Conservation (phyloP, 2,888 invertebrate genomes). For the Sphaerophoria rueppellii region DNA sequence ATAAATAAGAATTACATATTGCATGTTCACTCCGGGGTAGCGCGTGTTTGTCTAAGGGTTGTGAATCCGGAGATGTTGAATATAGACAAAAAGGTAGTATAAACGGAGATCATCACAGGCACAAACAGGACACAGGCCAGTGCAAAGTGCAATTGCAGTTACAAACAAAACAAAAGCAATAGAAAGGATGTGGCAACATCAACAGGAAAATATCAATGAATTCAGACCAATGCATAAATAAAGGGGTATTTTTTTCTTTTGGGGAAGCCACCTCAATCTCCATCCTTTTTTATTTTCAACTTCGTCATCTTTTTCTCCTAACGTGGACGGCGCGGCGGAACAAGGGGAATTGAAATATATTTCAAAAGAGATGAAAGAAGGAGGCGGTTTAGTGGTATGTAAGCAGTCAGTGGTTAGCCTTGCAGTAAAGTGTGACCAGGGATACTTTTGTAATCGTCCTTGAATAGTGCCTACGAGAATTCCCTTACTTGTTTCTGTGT, state of each 20-base stretch:
- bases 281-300: slow-evolving; percentile 24
- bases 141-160: slow-evolving; percentile 17
- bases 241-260: background rate
- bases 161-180: slow-evolving; percentile 36
- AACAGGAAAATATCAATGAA: slow-evolving; percentile 47
- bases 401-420: slow-evolving; percentile 58
- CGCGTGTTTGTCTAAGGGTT: slow-evolving; percentile 16
- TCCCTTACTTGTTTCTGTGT: slow-evolving; percentile 7
- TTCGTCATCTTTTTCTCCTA: slow-evolving; percentile 57
- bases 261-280: slow-evolving; percentile 34
- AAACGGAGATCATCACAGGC: slow-evolving; percentile 22
- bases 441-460: slow-evolving; percentile 68
- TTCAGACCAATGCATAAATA: slow-evolving; percentile 26
- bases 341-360: slow-evolving; percentile 1
- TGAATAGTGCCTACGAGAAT: slow-evolving; percentile 28
- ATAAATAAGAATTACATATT: slow-evolving; percentile 62
- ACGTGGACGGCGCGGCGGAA: slow-evolving; percentile 45
- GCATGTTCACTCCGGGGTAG: background rate
- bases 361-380: slow-evolving; percentile 43
- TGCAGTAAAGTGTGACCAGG: slow-evolving; percentile 53
- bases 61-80: slow-evolving; percentile 50
- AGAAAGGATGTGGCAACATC: slow-evolving; percentile 11
- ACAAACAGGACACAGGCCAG: slow-evolving; percentile 21
- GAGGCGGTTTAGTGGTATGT: slow-evolving; percentile 3
- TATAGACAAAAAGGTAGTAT: slow-evolving; percentile 24